Base-by-base conservation (phyloP, 2,797 vertebrate species). In the Benthosema pterotum region DNA sequence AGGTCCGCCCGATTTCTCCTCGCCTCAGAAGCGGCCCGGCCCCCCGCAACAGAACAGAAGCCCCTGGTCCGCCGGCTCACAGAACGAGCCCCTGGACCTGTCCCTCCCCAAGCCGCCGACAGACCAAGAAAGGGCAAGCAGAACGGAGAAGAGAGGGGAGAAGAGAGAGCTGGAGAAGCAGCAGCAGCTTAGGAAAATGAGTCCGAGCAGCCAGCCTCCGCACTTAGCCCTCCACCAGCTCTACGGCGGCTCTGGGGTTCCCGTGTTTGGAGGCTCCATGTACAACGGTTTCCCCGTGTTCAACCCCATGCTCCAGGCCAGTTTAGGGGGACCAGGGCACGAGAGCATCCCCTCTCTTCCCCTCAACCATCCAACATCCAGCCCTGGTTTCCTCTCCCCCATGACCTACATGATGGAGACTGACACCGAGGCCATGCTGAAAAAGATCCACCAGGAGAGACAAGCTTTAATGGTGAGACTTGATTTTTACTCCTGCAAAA, bases 31-130 rank as follows among this genome's bases (percentile, higher is more conserved):
- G 17, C 83, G 74, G 47, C 49, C 57, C 2, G 22, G 16, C 3
- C 5, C 3, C n/a, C n/a, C n/a, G n/a, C n/a, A n/a, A 47, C 22
- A 3, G 1, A 11, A 32, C 19, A 38, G 18, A 1, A 50, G 43
- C 1, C 60, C 63, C 1, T 1, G 38, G 25, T 69, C 60, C 0
- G 42, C 56, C 17, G 60, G 67, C 1, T 69, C 74, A 17, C 93
- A 95, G 65, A 89, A 55, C 0, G 88, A 95, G 71, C 94, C 93
- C 1, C 77, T 94, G 63, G 93, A 94, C 69, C 89, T 91, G n/a
- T 94, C 92, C n/a, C 47, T 94, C 55, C 93, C 92, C 5, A 93
- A 91, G 67, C 71, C 61, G 17, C 72, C 63, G 14, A 56, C 60
- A n/a, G 61, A 70, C 55, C 74, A 72, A 14, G 74, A 70, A 11